Percentiles rank a stretch among this genome's conserved stretches.
Evolutionary conservation across 2,113 vertebrate genomes (phyloP).

Genomic region (Hassar affinis): DNA sequence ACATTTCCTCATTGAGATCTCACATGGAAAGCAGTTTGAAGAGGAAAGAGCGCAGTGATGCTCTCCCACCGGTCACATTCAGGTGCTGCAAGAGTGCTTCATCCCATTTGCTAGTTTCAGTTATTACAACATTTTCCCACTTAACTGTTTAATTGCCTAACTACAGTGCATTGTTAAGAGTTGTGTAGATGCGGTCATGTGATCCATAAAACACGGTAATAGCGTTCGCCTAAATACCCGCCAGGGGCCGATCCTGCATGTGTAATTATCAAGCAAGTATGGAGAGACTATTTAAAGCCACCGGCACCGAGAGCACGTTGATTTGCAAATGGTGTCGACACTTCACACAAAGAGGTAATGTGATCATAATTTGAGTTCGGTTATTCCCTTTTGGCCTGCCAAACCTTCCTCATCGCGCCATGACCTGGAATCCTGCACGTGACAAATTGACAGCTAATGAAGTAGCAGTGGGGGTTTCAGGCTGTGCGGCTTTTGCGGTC

Average conservation of each 20-base stretch:
- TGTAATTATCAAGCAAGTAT: slow-evolving; percentile 13
- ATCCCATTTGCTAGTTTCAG: slow-evolving; percentile 17
- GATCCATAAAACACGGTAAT: background rate
- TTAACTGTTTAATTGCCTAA: slow-evolving; percentile 32
- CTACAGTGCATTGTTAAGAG: background rate
- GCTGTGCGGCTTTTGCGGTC: slow-evolving; percentile 17
- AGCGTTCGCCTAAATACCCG: background rate
- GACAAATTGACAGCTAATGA: slow-evolving; percentile 44
- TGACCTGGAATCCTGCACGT: slow-evolving; percentile 19
- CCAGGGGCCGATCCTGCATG: slow-evolving; percentile 5
- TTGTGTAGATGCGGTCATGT: slow-evolving; percentile 9
- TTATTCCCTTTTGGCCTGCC: slow-evolving; percentile 1
- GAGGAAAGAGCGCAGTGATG: slow-evolving; percentile 10
- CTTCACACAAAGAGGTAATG: slow-evolving; percentile 29
- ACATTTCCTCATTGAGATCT: slow-evolving; percentile 12
- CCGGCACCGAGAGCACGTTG: background rate
- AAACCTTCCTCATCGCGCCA: background rate
- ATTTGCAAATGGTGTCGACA: slow-evolving; percentile 13
- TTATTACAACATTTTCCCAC: slow-evolving; percentile 25
- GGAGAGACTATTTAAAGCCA: slow-evolving; percentile 12
- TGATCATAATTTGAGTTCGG: slow-evolving; percentile 29
- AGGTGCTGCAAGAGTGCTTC: slow-evolving; percentile 20
- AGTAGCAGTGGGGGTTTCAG: slow-evolving; percentile 26
- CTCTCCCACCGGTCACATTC: slow-evolving; percentile 30
- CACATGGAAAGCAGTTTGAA: slow-evolving; percentile 15